Conservation (phyloP, 2,113 vertebrate genomes). For the Rousettus leschenaultii region DNA sequence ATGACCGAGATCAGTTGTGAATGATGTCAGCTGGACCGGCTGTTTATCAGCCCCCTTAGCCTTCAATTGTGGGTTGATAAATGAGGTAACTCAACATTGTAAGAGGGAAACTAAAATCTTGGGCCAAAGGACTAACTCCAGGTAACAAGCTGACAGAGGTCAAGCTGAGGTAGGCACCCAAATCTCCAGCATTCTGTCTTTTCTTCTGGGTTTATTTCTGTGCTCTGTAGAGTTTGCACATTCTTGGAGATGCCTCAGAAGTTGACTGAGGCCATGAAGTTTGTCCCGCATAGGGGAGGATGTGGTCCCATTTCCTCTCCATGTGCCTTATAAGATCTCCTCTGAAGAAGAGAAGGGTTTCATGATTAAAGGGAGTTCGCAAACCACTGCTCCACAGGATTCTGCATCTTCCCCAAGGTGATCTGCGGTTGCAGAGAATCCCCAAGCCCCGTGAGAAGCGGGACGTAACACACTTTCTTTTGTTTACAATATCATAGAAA, state of each 20-base stretch:
- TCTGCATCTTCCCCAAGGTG: background rate
- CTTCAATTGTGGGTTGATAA: background rate
- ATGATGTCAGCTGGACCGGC: background rate
- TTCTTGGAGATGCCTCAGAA: background rate
- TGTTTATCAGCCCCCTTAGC: background rate
- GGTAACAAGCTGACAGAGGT: background rate
- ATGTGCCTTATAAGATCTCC: background rate
- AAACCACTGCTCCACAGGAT: background rate
- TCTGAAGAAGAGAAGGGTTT: background rate
- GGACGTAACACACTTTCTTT: background rate
- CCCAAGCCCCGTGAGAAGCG: background rate
- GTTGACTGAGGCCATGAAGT: background rate
- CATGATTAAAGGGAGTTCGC: background rate
- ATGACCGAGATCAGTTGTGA: background rate
- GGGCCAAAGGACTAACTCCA: background rate
- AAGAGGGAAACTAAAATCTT: background rate
- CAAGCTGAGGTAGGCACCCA: background rate
- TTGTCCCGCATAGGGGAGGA: background rate
- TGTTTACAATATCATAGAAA: background rate
- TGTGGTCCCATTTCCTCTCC: background rate
- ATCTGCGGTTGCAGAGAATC: background rate
- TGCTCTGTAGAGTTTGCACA: background rate
- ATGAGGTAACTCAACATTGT: background rate
- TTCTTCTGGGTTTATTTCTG: background rate
- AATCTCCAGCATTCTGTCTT: background rate